A percentile compares a stretch with the other conserved stretches of the same genome.
These are phyloP conservation scores for Todus mexicanus DNA, from an alignment of 2,797 vertebrate species.

Conservation along the genomic window DNA sequence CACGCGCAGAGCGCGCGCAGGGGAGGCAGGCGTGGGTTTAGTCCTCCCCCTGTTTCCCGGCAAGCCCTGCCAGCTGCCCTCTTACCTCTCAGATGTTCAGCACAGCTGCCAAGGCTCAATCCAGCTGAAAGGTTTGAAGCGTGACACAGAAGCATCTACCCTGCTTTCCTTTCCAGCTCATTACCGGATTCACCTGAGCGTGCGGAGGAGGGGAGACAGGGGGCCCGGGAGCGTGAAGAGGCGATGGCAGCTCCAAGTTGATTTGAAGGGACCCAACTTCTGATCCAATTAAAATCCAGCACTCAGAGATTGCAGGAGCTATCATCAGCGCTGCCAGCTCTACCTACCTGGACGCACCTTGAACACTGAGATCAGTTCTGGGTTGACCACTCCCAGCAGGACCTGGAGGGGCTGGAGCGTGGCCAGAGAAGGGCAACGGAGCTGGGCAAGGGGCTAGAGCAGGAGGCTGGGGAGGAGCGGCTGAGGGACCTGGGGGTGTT, in stretches of 20 bases:
- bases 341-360: not conserved
- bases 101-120: slow-evolving; percentile 14
- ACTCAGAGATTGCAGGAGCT: not conserved
- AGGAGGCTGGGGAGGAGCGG: no score
- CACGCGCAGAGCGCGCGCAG: rapidly evolving
- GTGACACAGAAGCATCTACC: not conserved
- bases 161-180: not conserved
- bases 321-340: not conserved
- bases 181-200: not conserved
- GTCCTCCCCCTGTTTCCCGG: not conserved
- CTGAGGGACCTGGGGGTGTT: no score
- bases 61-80: slow-evolving; percentile 10
- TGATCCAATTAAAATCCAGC: not conserved
- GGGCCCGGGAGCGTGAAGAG: rapidly evolving
- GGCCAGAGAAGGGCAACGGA: no score
- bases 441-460: no score
- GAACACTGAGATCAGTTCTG: not conserved
- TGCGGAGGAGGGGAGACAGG: not conserved
- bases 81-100: not conserved
- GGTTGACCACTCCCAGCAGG: not conserved
- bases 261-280: not conserved
- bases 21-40: not conserved
- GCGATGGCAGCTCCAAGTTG: not conserved
- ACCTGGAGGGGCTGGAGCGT: no score
- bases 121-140: not conserved